These are phyloP conservation scores for Dichetophora obliterata DNA, from an alignment of 2,888 invertebrate genomes.

Conservation along the genomic window DNA sequence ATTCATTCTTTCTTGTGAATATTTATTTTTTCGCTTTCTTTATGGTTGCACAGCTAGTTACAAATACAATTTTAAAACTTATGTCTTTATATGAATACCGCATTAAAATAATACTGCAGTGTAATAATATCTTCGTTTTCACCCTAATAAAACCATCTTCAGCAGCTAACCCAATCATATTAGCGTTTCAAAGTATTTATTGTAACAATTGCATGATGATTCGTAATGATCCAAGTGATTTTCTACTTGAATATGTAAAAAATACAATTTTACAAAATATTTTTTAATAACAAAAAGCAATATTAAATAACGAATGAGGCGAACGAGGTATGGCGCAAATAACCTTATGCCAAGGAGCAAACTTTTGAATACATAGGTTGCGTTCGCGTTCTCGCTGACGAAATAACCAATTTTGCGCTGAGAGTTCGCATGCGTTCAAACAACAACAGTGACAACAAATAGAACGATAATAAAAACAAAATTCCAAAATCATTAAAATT, in stretches of 20 bases:
- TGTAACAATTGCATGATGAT: background rate
- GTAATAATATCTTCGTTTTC: background rate
- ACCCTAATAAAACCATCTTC: background rate
- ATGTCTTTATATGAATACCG: too few species aligned
- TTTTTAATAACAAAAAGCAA: background rate
- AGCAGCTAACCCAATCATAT: background rate
- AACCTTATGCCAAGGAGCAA: too few species aligned
- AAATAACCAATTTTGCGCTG: background rate
- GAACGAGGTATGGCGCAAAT: too few species aligned
- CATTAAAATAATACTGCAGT: too few species aligned
- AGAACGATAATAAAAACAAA: background rate
- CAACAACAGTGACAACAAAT: background rate
- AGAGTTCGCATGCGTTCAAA: background rate
- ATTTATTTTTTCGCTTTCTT: too few species aligned
- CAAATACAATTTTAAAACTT: too few species aligned
- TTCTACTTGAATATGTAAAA: background rate
- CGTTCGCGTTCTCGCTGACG: too few species aligned
- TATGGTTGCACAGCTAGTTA: too few species aligned
- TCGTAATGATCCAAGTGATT: background rate
- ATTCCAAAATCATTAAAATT: background rate
- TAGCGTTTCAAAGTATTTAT: background rate
- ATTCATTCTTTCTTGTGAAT: too few species aligned
- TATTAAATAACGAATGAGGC: too few species aligned
- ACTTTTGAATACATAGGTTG: too few species aligned
- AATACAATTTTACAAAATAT: background rate